phyloP scores from a whole-genome alignment of 2,797 vertebrate species.

The Halcyon smyrnensis region DNA sequence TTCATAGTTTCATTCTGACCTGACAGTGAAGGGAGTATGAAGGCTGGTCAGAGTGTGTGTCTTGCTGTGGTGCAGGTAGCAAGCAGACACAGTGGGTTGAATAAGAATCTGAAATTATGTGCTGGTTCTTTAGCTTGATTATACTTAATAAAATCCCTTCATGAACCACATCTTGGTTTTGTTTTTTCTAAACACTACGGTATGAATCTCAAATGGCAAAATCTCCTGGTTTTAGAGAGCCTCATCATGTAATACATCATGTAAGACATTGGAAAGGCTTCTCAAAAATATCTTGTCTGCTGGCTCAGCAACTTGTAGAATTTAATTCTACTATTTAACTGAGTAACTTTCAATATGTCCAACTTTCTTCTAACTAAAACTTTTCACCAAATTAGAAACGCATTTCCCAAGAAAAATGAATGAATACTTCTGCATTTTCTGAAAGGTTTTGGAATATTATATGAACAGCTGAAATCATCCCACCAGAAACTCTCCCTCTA shows the following conservation, averaged over 20 bases:
- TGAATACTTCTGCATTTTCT: fast-evolving
- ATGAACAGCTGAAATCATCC: not conserved
- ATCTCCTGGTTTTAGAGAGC: not conserved
- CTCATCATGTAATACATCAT: not conserved
- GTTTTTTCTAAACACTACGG: not conserved
- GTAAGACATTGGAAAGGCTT: not conserved
- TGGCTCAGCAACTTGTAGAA: not conserved
- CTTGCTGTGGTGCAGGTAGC: not conserved
- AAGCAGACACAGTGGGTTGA: not conserved
- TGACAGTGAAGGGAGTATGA: not conserved
- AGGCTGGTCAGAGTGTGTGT: not conserved
- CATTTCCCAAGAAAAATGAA: not conserved
- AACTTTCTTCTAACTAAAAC: not conserved
- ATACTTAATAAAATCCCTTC: not conserved
- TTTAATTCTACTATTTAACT: not conserved
- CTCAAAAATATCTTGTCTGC: not conserved
- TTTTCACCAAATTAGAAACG: not conserved
- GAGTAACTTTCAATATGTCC: not conserved
- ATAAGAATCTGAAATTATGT: not conserved
- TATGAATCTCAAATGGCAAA: not conserved
- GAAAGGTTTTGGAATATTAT: not conserved
- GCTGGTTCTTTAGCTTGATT: not conserved
- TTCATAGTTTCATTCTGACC: not conserved
- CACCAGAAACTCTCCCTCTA: not conserved
- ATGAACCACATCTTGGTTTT: not conserved